These are phyloP conservation scores for Engystomops pustulosus DNA, from an alignment of 2,113 vertebrate species.

Conservation along the genomic window DNA sequence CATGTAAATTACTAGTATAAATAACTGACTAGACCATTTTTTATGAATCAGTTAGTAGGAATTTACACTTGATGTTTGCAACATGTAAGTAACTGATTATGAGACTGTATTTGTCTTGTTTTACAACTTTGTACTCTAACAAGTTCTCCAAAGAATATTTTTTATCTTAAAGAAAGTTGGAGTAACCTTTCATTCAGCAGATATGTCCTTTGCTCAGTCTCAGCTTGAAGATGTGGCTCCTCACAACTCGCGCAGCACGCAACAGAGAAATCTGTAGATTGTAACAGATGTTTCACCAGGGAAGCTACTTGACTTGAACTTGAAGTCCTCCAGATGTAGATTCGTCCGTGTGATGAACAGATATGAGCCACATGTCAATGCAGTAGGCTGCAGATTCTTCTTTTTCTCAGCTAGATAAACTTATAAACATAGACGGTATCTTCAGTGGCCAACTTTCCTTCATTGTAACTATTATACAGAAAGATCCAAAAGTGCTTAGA, in stretches of 20 bases:
- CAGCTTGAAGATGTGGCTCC: neutral
- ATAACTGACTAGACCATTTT: too few relatives aligned
- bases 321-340: conserved; percentile 29
- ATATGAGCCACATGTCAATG: neutral
- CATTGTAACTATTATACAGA: neutral
- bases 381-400: neutral
- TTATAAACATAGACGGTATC: neutral
- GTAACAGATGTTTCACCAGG: conserved; percentile 8
- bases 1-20: too few relatives aligned
- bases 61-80: too few relatives aligned
- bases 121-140: neutral
- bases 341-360: neutral
- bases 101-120: neutral
- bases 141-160: neutral
- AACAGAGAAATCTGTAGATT: neutral
- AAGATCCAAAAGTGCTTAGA: neutral
- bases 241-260: neutral
- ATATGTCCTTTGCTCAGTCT: neutral
- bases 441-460: neutral
- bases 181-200: neutral
- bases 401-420: neutral
- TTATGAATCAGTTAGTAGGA: too few relatives aligned
- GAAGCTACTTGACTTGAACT: conserved; percentile 17
- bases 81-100: too few relatives aligned
- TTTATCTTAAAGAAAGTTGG: neutral